These are phyloP conservation scores for Lepeophtheirus salmonis DNA, from an alignment of 1,140 invertebrate genomes.

Conservation along the genomic window DNA sequence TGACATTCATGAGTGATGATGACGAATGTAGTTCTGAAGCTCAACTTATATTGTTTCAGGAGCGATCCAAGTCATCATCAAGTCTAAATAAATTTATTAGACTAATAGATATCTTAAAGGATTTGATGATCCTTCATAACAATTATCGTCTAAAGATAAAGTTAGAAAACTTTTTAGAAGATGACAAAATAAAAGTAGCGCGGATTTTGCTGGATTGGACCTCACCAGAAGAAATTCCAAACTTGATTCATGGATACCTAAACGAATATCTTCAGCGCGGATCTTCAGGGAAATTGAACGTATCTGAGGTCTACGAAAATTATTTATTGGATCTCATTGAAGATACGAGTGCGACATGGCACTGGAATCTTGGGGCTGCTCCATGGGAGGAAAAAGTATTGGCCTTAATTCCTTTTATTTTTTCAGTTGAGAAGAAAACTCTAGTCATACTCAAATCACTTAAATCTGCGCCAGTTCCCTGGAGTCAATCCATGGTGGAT, in stretches of 20 bases:
- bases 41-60: slow-evolving; percentile 1
- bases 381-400: slow-evolving; percentile 14
- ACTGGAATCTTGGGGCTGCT: slow-evolving; percentile 15
- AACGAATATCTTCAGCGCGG: neutral
- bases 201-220: slow-evolving; percentile 10
- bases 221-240: slow-evolving; percentile 4
- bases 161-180: neutral
- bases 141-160: slow-evolving; percentile 6
- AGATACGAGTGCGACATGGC: slow-evolving; percentile 7
- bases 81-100: slow-evolving; percentile 2
- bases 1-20: neutral
- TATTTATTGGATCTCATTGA: slow-evolving; percentile 6
- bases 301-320: neutral
- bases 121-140: slow-evolving; percentile 2
- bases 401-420: slow-evolving; percentile 1
- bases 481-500: slow-evolving; percentile 5
- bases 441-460: slow-evolving; percentile 7
- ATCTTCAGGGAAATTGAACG: neutral
- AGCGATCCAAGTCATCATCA: slow-evolving; percentile 2
- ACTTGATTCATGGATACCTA: neutral
- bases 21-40: neutral
- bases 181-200: slow-evolving; percentile 4
- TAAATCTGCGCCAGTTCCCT: slow-evolving; percentile 12
- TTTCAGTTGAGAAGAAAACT: neutral
- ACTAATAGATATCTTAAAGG: slow-evolving; percentile 4